Evolutionary conservation across 64 coral and sea anemone genomes (phyloP).

Genomic region (Pachyseris speciosa): DNA sequence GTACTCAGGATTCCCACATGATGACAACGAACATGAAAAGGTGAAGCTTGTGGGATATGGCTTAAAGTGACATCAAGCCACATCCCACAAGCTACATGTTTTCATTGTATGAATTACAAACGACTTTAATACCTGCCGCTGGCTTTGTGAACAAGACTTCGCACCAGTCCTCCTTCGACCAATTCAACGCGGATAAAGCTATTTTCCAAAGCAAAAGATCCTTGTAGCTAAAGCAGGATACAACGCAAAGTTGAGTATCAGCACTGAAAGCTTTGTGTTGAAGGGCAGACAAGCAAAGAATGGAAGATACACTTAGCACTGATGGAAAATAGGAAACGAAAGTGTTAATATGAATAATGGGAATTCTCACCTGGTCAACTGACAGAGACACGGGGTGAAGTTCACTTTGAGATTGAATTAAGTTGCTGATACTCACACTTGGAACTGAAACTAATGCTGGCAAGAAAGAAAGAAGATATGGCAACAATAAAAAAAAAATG

Average conservation of each 20-base stretch:
- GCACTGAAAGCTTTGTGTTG: too few species aligned
- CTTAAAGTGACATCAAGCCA: too few species aligned
- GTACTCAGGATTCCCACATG: too few species aligned
- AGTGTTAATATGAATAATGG: background rate
- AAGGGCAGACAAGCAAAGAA: too few species aligned
- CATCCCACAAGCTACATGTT: too few species aligned
- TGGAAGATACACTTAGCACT: too few species aligned
- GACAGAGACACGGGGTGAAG: background rate
- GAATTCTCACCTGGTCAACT: slow-evolving; percentile 35
- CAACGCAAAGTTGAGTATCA: background rate
- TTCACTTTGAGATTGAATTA: background rate
- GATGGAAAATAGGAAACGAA: background rate
- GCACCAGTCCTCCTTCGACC: slow-evolving; percentile 26
- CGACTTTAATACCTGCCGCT: slow-evolving; percentile 21
- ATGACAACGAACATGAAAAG: too few species aligned
- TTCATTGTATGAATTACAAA: background rate
- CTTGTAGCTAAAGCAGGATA: background rate
- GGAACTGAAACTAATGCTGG: slow-evolving; percentile 70
- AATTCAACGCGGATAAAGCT: slow-evolving; percentile 16
- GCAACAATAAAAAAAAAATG: background rate
- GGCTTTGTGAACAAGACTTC: slow-evolving; percentile 50
- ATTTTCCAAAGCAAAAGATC: slow-evolving; percentile 36
- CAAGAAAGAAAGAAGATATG: background rate
- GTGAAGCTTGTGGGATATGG: too few species aligned
- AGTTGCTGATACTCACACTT: slow-evolving; percentile 50